phyloP scores from a whole-genome alignment of 1,140 invertebrate genomes.

The Notospermus geniculatus region DNA sequence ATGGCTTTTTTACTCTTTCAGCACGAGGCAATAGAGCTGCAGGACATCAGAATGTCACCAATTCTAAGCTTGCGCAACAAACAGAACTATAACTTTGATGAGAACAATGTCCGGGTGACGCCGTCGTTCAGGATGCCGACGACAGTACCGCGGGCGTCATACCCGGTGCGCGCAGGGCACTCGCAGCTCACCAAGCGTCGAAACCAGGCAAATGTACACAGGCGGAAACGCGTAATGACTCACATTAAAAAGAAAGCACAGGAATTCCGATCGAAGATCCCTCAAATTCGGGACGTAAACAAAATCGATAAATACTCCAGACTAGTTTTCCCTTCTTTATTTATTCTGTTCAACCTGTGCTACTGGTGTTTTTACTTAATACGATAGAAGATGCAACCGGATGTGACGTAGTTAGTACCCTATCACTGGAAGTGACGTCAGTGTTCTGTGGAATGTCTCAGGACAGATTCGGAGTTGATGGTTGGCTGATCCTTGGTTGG shows the following conservation, averaged over 20 bases:
- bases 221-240: constrained; percentile 38
- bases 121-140: constrained; percentile 42
- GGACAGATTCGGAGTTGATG: no score
- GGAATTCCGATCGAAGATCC: constrained; percentile 62
- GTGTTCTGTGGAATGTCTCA: no score
- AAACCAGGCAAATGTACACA: constrained; percentile 30
- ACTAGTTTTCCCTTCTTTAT: constrained; percentile 90
- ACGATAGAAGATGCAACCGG: constrained; percentile 4
- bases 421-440: no score
- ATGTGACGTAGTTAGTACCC: neutral
- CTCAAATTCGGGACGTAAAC: constrained; percentile 94
- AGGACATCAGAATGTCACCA: constrained; percentile 63
- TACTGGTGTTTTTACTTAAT: constrained; percentile 89
- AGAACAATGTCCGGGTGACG: constrained; percentile 26
- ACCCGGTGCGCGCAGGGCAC: constrained; percentile 30
- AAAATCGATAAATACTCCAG: constrained; percentile 95
- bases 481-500: no score
- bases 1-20: no score
- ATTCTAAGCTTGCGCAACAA: constrained; percentile 74
- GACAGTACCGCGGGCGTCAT: constrained; percentile 29
- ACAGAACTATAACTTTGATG: constrained; percentile 54
- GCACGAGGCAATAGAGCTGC: constrained; percentile 33
- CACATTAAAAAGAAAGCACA: constrained; percentile 46
- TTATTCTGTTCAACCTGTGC: constrained; percentile 86
- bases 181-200: constrained; percentile 33